Conservation (phyloP, 30 jellyfish, hydroid and myxozoan genomes). For the Mastigias papua region DNA sequence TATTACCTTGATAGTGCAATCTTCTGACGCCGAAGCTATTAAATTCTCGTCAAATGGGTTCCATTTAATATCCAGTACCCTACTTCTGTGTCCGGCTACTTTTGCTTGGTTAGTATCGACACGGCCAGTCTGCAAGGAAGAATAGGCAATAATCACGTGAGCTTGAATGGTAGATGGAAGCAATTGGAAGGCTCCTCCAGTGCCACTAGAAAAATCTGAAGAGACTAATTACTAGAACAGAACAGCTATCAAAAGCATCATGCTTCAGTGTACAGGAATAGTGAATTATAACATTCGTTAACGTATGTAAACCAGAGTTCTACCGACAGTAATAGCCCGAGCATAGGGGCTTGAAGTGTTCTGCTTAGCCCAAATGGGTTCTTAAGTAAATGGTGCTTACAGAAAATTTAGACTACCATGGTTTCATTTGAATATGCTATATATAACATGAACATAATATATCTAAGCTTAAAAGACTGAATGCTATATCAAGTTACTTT, state of each 20-base stretch:
- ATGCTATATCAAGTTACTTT: too few relatives aligned
- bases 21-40: constrained; percentile 92
- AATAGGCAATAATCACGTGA: background rate
- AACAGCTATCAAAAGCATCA: background rate
- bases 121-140: constrained; percentile 77
- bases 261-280: too few relatives aligned
- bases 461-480: too few relatives aligned
- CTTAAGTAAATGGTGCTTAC: too few relatives aligned
- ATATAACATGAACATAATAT: too few relatives aligned
- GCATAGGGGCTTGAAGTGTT: background rate
- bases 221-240: background rate
- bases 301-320: background rate
- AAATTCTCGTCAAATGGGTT: constrained; percentile 87
- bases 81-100: constrained; percentile 81
- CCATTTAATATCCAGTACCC: constrained; percentile 82
- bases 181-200: background rate
- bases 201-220: background rate
- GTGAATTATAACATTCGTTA: background rate
- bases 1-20: constrained; percentile 82
- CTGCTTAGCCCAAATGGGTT: background rate
- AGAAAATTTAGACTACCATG: too few relatives aligned
- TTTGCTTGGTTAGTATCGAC: constrained; percentile 64
- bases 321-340: background rate
- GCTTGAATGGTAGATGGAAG: too few relatives aligned
- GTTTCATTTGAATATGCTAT: too few relatives aligned